Base-by-base conservation (phyloP, 2,113 vertebrate genomes). In the Trogon melanurus region DNA sequence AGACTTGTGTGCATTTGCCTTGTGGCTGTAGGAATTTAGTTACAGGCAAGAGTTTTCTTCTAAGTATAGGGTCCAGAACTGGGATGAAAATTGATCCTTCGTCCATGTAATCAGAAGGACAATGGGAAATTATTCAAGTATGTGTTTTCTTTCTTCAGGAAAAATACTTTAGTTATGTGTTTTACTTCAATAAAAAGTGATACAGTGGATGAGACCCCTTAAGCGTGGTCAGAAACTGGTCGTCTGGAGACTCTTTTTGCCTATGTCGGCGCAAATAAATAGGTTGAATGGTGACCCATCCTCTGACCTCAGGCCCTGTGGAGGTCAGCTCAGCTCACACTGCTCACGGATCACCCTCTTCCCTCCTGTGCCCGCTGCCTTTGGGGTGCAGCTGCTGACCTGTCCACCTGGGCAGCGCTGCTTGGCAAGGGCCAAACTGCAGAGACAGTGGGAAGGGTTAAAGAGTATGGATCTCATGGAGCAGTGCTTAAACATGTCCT, bases 401-500 rank as follows among this genome's bases (percentile, higher is more conserved):
- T 71, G 34, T 38, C 29, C 61, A 62, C 51, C 38, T 7, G 0
- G 7, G 7, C 3, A 71, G 44, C 8, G 51, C 32, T 67, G 36
- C 44, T 83, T 92, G 51, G 25, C 75, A 81, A 86, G 30, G 64
- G 56, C 56, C 56, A 93, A 54, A 48, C 56, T 51, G 60, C 38
- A 21, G 86, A 86, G 83, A 44, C 6, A 5, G 19, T 23, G 45
- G 70, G 72, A 89, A 94, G 95, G 85, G 94, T 95, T 97, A 96
- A 97, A 95, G 44, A 83, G 47, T 12, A 74, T 30, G 79, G 93
- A 83, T 92, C 89, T 95, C 76, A 48, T 56, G 56, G 76, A 92
- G 72, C 79, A 78, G 69, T 75, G 89, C 91, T 96, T 95, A 97
- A 94, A 94, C 94, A 91, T 95, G 89, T 96, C 92, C 95, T 97